Percentiles rank a stretch among this genome's conserved stretches.
Conservation (phyloP, 2,797 vertebrate species). For the Liparis tanakae region DNA sequence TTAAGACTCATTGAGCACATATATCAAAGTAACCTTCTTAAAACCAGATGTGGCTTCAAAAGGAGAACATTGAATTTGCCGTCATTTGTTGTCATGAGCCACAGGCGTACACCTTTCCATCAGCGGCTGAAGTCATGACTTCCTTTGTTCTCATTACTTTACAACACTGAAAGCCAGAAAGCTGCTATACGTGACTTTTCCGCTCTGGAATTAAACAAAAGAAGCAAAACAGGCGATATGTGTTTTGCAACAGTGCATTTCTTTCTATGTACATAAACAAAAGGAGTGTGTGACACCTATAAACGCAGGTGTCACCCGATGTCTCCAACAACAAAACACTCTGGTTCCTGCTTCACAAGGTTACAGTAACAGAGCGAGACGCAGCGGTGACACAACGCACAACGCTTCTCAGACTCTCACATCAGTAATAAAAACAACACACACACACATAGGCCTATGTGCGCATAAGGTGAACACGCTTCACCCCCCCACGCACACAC, state of each 20-base stretch:
- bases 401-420: not conserved
- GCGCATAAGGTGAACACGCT: not conserved
- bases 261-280: not conserved
- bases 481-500: conserved; percentile 9
- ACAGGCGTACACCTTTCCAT: not conserved
- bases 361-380: conserved; percentile 3
- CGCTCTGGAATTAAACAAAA: not conserved
- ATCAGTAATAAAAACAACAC: not conserved
- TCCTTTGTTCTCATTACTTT: not conserved
- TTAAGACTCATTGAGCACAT: not conserved
- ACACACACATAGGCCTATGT: not conserved
- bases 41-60: not conserved
- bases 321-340: conserved; percentile 6
- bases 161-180: not conserved
- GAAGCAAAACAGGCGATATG: not conserved
- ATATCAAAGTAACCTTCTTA: not conserved
- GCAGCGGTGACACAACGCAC: conserved; percentile 4
- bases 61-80: not conserved
- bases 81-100: not conserved
- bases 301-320: not conserved
- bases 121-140: not conserved
- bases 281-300: not conserved
- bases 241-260: conserved; percentile 7
- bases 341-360: conserved; percentile 21
- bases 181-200: not conserved